Conservation (phyloP, 2,113 vertebrate genomes). For the Chloropsis hardwickii region DNA sequence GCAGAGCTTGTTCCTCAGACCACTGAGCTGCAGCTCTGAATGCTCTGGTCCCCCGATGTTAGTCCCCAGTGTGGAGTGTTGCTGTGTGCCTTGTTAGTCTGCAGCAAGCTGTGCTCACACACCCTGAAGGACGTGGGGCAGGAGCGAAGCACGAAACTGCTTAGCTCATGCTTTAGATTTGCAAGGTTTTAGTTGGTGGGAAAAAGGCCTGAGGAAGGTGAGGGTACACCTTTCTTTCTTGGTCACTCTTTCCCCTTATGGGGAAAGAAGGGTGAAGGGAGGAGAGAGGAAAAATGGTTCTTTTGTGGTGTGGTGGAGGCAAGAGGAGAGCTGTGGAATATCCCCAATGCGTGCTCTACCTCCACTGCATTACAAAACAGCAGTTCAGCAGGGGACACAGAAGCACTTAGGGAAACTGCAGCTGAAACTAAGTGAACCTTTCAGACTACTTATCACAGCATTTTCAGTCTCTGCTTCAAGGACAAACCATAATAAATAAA, state of each 20-base stretch:
- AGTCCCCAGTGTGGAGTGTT: not conserved
- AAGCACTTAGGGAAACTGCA: constrained; percentile 39
- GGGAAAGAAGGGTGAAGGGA: not conserved
- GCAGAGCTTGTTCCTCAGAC: constrained; percentile 9
- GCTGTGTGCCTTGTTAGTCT: not conserved
- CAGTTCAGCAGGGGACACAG: constrained; percentile 45
- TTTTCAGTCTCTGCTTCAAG: constrained; percentile 25
- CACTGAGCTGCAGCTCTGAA: constrained; percentile 23
- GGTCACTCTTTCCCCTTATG: not conserved
- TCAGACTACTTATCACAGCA: constrained; percentile 24
- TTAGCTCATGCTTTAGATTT: not conserved
- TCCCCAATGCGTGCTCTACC: not conserved
- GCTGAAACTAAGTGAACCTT: constrained; percentile 43
- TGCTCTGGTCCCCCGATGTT: fast-evolving
- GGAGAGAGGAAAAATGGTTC: not conserved
- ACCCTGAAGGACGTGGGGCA: not conserved
- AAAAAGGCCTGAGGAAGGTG: not conserved
- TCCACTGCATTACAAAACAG: constrained; percentile 42
- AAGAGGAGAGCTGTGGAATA: not conserved
- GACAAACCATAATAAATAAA: constrained; percentile 29
- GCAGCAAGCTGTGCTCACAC: not conserved
- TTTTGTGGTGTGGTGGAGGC: not conserved
- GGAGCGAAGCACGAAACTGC: not conserved
- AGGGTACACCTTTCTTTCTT: not conserved
- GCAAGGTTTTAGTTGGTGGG: not conserved